Conservation (phyloP, 2,797 vertebrate species). For the Hafferia zeledoni region DNA sequence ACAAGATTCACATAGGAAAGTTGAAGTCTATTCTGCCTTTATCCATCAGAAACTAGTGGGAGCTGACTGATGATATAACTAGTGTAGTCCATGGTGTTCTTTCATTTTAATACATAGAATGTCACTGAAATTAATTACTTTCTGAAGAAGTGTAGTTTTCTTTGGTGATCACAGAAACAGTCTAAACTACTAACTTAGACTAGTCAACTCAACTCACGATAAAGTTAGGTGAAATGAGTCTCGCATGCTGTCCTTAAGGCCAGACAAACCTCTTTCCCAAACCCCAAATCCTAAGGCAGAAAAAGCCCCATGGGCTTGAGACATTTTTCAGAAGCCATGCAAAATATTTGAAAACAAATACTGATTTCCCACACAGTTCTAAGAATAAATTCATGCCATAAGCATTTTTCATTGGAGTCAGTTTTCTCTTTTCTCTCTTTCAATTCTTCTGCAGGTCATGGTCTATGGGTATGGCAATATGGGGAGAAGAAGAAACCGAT, state of each 20-base stretch:
- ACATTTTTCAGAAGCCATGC: neutral
- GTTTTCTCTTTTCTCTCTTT: neutral
- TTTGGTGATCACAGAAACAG: neutral
- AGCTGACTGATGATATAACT: neutral
- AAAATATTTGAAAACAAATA: neutral
- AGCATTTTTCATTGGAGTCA: neutral
- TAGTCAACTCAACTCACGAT: neutral
- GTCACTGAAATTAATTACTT: neutral
- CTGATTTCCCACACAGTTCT: neutral
- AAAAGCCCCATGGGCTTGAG: fast-evolving
- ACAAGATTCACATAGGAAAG: neutral
- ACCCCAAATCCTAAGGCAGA: neutral
- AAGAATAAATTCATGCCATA: neutral
- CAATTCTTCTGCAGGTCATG: constrained; percentile 83
- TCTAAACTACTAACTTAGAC: neutral
- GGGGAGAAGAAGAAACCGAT: constrained; percentile 87
- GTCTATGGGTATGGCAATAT: constrained; percentile 91
- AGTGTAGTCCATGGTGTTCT: neutral
- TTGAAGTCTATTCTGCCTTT: neutral
- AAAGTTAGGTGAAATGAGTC: neutral
- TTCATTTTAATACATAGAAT: neutral
- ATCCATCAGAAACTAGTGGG: neutral
- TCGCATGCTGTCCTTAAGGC: neutral
- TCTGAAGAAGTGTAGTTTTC: neutral
- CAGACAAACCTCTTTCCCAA: neutral